Evolutionary conservation across 2,113 vertebrate species (phyloP), one percentile per base, ranked within the genome.

Genomic region (Steatornis caripensis): DNA sequence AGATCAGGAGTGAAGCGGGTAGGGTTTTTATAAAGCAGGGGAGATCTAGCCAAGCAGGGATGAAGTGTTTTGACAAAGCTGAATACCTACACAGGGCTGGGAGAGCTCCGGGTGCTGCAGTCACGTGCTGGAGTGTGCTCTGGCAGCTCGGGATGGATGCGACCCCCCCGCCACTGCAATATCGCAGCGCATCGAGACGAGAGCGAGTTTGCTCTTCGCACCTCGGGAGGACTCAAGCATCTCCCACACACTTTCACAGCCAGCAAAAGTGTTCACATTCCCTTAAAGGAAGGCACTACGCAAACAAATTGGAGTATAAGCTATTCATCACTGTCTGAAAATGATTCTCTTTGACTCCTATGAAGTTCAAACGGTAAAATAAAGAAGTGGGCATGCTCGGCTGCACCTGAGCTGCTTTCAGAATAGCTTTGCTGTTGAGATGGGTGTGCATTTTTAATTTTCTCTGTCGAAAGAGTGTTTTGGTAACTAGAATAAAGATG

Each of bases 311-410:
- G 61, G 48, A 71, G 62, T 8, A 21, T 7, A 17, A 72, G 41
- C 37, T 13, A 29, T 46, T 87, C 15, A 6, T 15, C 34, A 1
- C 61, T 2, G 16, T 1, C 69, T 54, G 15, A 26, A 57, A 60
- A 18, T 1, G 7, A 18, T 58, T 43, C 51, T 80, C n/a, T 39
- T 5, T 23, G 43, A 39, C 39, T 23, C 51, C 37, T 41, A 1
- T 2, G 61, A 30, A 54, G 57, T 58, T 46, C 79, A 76, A 51
- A 74, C 83, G 62, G 43, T 64, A 11, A 72, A 68, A 76, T 0
- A 1, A 0, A 55, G 81, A 27, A 75, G 27, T 3, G 34, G 43
- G 55, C 14, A 49, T 0, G 0, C 46, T 58, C 3, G 16, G 66
- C 79, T 62, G 87, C 84, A 64, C 66, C 74, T 43, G 78, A 62